Evolutionary conservation across 2,888 invertebrate genomes (phyloP).

Genomic region (Prionchulus punctatus): DNA sequence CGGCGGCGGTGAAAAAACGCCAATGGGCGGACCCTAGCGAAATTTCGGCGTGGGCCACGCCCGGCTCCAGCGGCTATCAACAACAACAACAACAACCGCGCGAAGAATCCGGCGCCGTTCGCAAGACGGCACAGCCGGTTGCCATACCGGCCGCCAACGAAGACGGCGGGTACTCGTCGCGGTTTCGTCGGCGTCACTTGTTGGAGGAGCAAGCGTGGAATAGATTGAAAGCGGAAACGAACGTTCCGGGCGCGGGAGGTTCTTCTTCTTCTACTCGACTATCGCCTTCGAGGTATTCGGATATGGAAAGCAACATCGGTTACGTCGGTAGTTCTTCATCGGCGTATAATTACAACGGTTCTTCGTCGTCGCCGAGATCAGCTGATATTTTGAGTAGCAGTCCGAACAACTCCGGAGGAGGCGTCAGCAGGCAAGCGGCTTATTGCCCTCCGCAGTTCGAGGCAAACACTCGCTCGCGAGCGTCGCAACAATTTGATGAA

Average conservation of each 20-base stretch:
- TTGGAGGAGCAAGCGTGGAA: not conserved
- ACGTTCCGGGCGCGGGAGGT: no score
- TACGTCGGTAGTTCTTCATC: no score
- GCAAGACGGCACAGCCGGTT: not conserved
- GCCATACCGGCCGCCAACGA: not conserved
- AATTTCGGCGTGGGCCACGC: slow-evolving; percentile 5
- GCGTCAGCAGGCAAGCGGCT: no score
- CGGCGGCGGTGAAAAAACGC: not conserved
- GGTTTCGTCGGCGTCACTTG: not conserved
- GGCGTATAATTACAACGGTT: no score
- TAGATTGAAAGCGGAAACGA: not conserved
- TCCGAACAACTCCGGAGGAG: no score
- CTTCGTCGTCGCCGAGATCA: not conserved
- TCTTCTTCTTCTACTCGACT: no score
- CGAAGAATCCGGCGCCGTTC: no score
- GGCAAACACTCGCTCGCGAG: not conserved
- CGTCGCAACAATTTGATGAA: no score
- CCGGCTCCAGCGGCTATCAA: slow-evolving; percentile 1
- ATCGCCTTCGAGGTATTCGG: not conserved
- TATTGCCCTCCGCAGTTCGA: not conserved
- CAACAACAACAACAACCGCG: not conserved
- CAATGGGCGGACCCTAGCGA: not conserved
- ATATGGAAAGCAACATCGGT: not conserved
- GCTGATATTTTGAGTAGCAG: not conserved
- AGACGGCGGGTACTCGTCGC: not conserved